Base-by-base conservation (phyloP, 2,888 invertebrate species). In the Anticlea derivata region DNA sequence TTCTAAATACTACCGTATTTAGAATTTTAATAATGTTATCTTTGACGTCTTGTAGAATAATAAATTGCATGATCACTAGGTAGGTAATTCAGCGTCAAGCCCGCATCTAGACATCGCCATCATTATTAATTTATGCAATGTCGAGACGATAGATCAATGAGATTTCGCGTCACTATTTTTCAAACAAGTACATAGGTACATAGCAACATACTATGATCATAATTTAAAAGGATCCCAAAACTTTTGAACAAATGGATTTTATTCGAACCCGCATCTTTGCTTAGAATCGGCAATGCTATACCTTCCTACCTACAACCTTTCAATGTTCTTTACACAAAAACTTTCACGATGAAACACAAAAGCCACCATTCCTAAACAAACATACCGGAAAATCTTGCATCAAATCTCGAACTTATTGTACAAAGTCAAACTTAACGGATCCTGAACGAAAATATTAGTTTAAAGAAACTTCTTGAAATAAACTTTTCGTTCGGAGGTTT, bases 381-480 rank as follows among this genome's bases (percentile, higher is more conserved):
- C 29, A n/a, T 24, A 26, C 17, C 7, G 24, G 1, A 17, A 29
- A 34, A 50, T 40, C 33, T 23, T 30, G 17, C 29, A 26, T n/a
- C 38, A 31, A 55, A 60, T 62, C 47, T 39, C 34, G 43, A 67
- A 66, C 70, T 69, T 65, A 68, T 61, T 62, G 64, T 64, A 39
- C 58, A 52, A 69, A 70, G 59, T 70, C 64, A 64, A 68, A 68
- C 60, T 55, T 34, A 61, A 62, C 61, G 60, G 50, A 61, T 63
- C 44, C 40, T 31, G 38, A 52, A 55, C 34, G 54, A 69, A 68
- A 72, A 70, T 77, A 72, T 74, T 73, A 63, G 68, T 70, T 67
- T 68, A 55, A 62, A 60, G 49, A 53, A 54, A 58, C 54, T 54
- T 52, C 17, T 45, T 40, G 50, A 40, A 37, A 11, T 63, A 65